A percentile compares a stretch with the other conserved stretches of the same genome.
Conservation (phyloP, 2,888 invertebrate species). For the Colostygia pectinataria region DNA sequence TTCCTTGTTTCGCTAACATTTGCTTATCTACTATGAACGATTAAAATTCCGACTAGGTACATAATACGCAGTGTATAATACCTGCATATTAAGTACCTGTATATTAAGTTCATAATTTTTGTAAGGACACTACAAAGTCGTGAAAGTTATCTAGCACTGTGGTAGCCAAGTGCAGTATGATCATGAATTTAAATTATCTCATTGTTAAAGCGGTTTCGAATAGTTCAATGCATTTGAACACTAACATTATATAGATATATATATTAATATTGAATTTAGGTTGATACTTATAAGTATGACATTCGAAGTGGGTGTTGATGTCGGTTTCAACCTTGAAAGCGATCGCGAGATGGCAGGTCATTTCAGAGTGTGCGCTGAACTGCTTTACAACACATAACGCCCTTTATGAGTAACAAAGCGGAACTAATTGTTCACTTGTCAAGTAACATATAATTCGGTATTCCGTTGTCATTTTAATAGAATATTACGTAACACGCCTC, state of each 20-base stretch:
- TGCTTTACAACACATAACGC: conserved; percentile 55
- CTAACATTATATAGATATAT: too few species aligned
- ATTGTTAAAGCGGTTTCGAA: conserved; percentile 20
- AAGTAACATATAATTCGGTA: conserved; percentile 53
- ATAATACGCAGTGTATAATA: too few species aligned
- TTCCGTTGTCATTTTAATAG: conserved; percentile 61
- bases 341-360: conserved; percentile 60
- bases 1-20: conserved; percentile 23
- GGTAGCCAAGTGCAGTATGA: conserved; percentile 32
- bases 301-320: conserved; percentile 53
- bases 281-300: conserved; percentile 46
- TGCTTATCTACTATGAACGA: conserved; percentile 30
- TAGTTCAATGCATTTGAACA: conserved; percentile 41
- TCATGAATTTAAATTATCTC: conserved; percentile 45
- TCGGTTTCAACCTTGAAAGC: conserved; percentile 71
- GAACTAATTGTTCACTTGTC: conserved; percentile 61
- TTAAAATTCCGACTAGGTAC: conserved; percentile 23
- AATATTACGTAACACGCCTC: conserved; percentile 67
- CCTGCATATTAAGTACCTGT: background rate
- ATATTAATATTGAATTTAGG: conserved; percentile 54
- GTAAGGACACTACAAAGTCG: conserved; percentile 33
- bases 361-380: conserved; percentile 41
- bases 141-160: conserved; percentile 32
- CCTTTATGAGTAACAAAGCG: conserved; percentile 70
- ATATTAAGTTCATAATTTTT: conserved; percentile 11